phyloP scores from a whole-genome alignment of 2,113 vertebrate species.

The Engystomops pustulosus region DNA sequence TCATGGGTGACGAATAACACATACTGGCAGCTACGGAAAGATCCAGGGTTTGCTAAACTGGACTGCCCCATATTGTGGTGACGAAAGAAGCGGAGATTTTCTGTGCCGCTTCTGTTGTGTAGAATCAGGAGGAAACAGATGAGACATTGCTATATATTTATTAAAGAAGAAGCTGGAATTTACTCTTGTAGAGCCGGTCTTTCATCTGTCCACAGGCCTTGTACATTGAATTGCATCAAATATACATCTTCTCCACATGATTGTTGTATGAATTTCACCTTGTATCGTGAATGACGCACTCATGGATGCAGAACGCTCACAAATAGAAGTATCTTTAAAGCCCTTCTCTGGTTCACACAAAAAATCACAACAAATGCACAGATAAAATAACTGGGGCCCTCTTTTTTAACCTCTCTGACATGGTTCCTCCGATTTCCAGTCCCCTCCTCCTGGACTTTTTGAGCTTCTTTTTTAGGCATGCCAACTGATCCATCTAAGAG shows the following conservation, averaged over 20 bases:
- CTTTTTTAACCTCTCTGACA: too few species aligned
- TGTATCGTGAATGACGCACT: not conserved
- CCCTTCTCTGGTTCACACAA: too few species aligned
- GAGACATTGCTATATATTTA: not conserved
- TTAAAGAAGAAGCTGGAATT: constrained; percentile 1
- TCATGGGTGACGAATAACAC: constrained; percentile 93
- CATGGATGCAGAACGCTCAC: not conserved
- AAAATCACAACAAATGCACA: too few species aligned
- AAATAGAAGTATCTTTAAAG: not conserved
- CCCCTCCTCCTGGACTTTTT: too few species aligned
- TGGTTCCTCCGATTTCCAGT: too few species aligned
- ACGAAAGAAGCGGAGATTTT: constrained; percentile 61
- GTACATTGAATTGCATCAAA: not conserved
- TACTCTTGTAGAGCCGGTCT: not conserved
- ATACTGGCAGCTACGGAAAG: constrained; percentile 90
- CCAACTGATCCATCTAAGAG: too few species aligned
- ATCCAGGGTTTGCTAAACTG: constrained; percentile 84
- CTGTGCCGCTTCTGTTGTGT: not conserved
- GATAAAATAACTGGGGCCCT: too few species aligned
- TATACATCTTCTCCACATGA: not conserved
- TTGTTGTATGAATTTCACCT: not conserved
- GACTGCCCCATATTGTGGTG: constrained; percentile 90
- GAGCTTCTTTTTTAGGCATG: too few species aligned
- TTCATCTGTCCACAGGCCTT: not conserved
- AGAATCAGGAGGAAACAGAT: not conserved